Percentiles rank a stretch among this genome's conserved stretches.
Conservation (phyloP, 2,888 invertebrate genomes). For the Lysandra coridon region DNA sequence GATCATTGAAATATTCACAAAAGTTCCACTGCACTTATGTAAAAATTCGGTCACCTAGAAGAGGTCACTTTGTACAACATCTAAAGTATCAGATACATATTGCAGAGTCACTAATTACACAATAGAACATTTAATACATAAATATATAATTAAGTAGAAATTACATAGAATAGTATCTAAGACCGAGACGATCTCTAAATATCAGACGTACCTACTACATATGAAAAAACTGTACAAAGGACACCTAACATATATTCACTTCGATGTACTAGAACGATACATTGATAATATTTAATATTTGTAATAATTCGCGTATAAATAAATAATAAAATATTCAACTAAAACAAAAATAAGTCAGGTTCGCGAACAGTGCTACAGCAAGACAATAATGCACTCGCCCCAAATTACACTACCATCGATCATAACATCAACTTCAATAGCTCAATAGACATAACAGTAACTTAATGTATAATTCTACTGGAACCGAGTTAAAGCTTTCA, state of each 20-base stretch:
- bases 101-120: conserved; percentile 74
- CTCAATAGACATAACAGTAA: conserved; percentile 78
- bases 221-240: conserved; percentile 50
- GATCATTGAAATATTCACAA: conserved; percentile 30
- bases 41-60: conserved; percentile 80
- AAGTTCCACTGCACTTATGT: conserved; percentile 57
- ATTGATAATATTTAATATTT: conserved; percentile 56
- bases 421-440: conserved; percentile 79
- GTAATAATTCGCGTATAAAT: conserved; percentile 69
- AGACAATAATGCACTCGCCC: conserved; percentile 80
- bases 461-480: conserved; percentile 79
- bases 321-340: conserved; percentile 80
- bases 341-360: conserved; percentile 76
- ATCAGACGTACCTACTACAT: conserved; percentile 45
- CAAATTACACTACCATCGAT: conserved; percentile 76
- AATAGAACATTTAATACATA: conserved; percentile 77
- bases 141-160: conserved; percentile 67
- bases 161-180: conserved; percentile 65
- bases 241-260: conserved; percentile 57
- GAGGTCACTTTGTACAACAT: conserved; percentile 76
- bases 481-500: conserved; percentile 81
- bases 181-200: conserved; percentile 60
- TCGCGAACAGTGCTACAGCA: conserved; percentile 73
- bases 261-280: conserved; percentile 62
- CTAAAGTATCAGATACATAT: conserved; percentile 65